These are phyloP conservation scores for Ferdinandea cuprea DNA, from an alignment of 2,888 invertebrate genomes.

Conservation along the genomic window DNA sequence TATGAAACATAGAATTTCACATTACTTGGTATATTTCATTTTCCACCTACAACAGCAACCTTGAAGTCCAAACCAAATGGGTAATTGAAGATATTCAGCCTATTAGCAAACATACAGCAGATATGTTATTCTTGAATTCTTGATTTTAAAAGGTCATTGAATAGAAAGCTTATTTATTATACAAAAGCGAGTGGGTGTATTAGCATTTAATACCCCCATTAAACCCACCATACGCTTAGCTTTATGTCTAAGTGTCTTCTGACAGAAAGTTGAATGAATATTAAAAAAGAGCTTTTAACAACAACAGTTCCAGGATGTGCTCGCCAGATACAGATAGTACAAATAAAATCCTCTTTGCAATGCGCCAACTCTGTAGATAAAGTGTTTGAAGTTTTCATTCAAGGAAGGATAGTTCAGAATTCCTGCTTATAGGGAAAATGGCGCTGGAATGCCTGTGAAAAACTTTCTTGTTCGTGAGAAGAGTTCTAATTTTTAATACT, in stretches of 20 bases:
- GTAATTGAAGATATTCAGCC: slow-evolving; percentile 59
- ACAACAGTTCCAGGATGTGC: slow-evolving; percentile 56
- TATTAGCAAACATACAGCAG: slow-evolving; percentile 45
- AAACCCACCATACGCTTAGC: slow-evolving; percentile 1
- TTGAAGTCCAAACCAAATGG: too few species aligned
- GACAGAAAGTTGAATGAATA: slow-evolving; percentile 72
- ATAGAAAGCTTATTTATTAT: slow-evolving; percentile 42
- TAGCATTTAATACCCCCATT: slow-evolving; percentile 47
- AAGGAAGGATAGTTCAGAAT: slow-evolving; percentile 63
- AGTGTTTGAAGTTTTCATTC: slow-evolving; percentile 74
- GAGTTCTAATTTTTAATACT: slow-evolving; percentile 20
- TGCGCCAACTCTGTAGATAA: slow-evolving; percentile 72
- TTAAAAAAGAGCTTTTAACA: slow-evolving; percentile 68
- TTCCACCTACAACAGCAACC: slow-evolving; percentile 27
- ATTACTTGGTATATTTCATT: too few species aligned
- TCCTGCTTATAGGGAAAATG: slow-evolving; percentile 67
- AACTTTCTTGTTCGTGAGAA: slow-evolving; percentile 64
- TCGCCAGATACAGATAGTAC: slow-evolving; percentile 74
- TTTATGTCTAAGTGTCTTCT: slow-evolving; percentile 40
- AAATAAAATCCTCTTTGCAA: slow-evolving; percentile 48
- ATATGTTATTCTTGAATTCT: slow-evolving; percentile 46
- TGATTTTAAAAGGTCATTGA: slow-evolving; percentile 66
- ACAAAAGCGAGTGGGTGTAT: slow-evolving; percentile 36
- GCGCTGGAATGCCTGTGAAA: slow-evolving; percentile 72
- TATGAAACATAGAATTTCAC: too few species aligned